Conservation (phyloP, 2,113 vertebrate genomes). For the Alectura lathami region DNA sequence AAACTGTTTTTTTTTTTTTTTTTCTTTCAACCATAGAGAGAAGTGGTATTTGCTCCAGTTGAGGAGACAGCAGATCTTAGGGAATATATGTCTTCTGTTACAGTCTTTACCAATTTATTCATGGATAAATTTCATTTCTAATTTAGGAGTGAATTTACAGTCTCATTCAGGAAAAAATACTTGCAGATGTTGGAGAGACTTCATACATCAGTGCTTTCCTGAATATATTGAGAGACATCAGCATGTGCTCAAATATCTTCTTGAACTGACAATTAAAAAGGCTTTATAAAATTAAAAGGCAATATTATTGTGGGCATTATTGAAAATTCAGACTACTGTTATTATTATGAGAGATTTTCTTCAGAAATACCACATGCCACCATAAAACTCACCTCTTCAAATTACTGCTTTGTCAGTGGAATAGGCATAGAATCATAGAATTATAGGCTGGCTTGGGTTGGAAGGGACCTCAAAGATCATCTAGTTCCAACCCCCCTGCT, state of each 20-base stretch:
- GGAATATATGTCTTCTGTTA: not conserved
- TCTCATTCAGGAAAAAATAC: not conserved
- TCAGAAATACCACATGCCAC: not conserved
- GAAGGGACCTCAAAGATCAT: too few relatives aligned
- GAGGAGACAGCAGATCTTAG: not conserved
- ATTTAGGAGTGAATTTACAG: not conserved
- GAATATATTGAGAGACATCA: not conserved
- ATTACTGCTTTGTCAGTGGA: not conserved
- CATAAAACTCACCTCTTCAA: not conserved
- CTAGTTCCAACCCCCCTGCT: too few relatives aligned
- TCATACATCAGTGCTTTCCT: not conserved
- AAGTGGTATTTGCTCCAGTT: not conserved
- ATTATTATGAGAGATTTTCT: not conserved
- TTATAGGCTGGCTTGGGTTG: too few relatives aligned
- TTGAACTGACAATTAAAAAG: not conserved
- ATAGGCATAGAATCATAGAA: too few relatives aligned
- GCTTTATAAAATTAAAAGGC: slow-evolving; percentile 27
- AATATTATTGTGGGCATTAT: not conserved
- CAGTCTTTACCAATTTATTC: not conserved
- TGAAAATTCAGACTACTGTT: not conserved
- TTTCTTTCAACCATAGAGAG: not conserved
- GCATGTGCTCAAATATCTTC: not conserved
- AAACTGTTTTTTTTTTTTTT: not conserved
- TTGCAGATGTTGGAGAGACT: not conserved
- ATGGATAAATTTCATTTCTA: not conserved